phyloP scores from a whole-genome alignment of 1,140 invertebrate genomes.

The Hycleus phaleratus region DNA sequence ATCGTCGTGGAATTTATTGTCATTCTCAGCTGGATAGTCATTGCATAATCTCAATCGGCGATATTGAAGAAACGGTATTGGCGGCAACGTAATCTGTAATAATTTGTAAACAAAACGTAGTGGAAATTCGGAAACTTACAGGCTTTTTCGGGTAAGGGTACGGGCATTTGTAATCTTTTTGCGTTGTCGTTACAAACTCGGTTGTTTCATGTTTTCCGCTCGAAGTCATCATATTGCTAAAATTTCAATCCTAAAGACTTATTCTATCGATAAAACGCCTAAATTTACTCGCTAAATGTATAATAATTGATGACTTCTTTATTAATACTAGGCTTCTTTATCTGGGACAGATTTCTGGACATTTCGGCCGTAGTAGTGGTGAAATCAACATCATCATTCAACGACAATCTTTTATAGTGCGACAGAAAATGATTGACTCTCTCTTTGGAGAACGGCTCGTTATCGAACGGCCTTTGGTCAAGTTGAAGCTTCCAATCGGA shows the following conservation, averaged over 20 bases:
- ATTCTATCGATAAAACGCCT: no score
- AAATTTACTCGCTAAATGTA: constrained; percentile 4
- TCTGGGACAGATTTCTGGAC: not conserved
- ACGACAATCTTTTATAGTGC: constrained; percentile 5
- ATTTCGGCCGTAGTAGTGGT: constrained; percentile 1
- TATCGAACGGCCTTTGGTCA: constrained; percentile 3
- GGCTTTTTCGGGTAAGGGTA: constrained; percentile 27
- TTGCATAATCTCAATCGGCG: constrained; percentile 7
- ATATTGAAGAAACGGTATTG: constrained; percentile 22
- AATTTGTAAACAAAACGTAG: constrained; percentile 1
- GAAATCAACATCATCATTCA: not conserved
- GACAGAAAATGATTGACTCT: constrained; percentile 2
- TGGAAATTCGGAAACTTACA: constrained; percentile 17
- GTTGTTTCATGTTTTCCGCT: not conserved
- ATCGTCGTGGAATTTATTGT: constrained; percentile 30
- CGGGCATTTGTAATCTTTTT: constrained; percentile 27
- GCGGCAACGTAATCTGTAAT: constrained; percentile 26
- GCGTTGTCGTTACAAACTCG: constrained; percentile 31
- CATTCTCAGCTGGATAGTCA: not conserved
- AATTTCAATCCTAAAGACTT: no score
- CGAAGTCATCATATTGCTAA: no score
- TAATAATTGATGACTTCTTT: constrained; percentile 2
- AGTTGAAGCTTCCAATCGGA: not conserved
- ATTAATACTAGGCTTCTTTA: not conserved
- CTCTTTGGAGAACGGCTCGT: constrained; percentile 2